Conservation (phyloP, 2,113 vertebrate species). For the Castor canadensis region DNA sequence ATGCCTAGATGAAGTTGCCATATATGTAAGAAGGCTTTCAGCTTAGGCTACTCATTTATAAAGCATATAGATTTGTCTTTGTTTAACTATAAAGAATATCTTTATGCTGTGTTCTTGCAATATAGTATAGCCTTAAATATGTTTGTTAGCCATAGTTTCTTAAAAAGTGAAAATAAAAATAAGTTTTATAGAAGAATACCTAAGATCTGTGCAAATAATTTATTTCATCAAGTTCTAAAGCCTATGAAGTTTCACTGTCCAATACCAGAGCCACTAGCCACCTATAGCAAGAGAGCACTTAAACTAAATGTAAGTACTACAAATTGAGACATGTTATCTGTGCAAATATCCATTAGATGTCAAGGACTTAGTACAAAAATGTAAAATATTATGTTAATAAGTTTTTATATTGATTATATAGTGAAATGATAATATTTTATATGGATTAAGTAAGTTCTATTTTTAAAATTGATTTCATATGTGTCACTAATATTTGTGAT, state of each 20-base stretch:
- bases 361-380: neutral
- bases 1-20: neutral
- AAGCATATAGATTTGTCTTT: neutral
- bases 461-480: conserved; percentile 1
- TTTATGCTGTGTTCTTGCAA: neutral
- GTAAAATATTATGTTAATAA: neutral
- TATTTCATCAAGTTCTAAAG: neutral
- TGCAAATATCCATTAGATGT: conserved; percentile 4
- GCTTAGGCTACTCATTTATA: neutral
- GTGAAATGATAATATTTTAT: conserved; percentile 1
- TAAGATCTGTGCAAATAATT: neutral
- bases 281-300: neutral
- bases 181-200: neutral
- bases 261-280: neutral
- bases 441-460: neutral
- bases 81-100: neutral
- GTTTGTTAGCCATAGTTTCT: neutral
- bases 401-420: neutral
- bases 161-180: conserved; percentile 11
- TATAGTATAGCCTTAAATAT: neutral
- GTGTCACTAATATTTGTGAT: neutral
- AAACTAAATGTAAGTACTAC: neutral
- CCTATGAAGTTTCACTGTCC: neutral
- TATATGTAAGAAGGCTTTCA: neutral
- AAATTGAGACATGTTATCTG: neutral